Conservation (phyloP, 2,888 invertebrate species). For the Orthonevra nobilis region DNA sequence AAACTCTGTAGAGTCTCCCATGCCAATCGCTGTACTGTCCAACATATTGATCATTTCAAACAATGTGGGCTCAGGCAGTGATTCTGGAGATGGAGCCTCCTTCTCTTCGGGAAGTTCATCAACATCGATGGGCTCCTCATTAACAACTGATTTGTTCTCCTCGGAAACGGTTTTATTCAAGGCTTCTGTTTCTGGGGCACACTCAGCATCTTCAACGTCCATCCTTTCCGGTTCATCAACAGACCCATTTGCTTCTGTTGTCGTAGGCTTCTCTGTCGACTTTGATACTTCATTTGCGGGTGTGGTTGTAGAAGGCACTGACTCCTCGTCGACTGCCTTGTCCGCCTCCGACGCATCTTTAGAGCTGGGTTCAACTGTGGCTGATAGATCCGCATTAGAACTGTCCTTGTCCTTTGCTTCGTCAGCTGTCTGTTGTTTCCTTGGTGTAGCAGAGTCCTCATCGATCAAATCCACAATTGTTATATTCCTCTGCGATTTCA, state of each 20-base stretch:
- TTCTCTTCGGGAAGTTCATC: conserved; percentile 78
- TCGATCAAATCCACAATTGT: conserved; percentile 78
- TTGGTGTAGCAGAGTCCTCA: conserved; percentile 73
- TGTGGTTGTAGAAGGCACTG: conserved; percentile 46
- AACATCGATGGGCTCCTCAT: conserved; percentile 79
- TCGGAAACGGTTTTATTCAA: no score
- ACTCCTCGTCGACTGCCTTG: conserved; percentile 39
- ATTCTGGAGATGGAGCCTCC: conserved; percentile 7
- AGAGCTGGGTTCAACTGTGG: not conserved
- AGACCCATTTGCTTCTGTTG: conserved; percentile 68
- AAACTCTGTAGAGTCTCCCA: conserved; percentile 85
- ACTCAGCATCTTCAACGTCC: conserved; percentile 45
- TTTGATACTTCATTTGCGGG: conserved; percentile 4
- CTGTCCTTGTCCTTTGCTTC: conserved; percentile 14
- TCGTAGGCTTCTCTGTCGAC: conserved; percentile 34
- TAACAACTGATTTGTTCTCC: conserved; percentile 63
- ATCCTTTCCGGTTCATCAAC: conserved; percentile 73
- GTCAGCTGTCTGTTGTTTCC: no score
- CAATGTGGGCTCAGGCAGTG: conserved; percentile 77
- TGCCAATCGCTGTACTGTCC: conserved; percentile 83
- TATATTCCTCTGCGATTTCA: conserved; percentile 76
- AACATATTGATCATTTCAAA: conserved; percentile 85
- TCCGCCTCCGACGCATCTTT: not conserved
- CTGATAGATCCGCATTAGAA: not conserved
- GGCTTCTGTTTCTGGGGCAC: conserved; percentile 25